Evolutionary conservation across 2,888 invertebrate species (phyloP), one percentile per base, ranked within the genome.

Genomic region (Eledone cirrhosa): DNA sequence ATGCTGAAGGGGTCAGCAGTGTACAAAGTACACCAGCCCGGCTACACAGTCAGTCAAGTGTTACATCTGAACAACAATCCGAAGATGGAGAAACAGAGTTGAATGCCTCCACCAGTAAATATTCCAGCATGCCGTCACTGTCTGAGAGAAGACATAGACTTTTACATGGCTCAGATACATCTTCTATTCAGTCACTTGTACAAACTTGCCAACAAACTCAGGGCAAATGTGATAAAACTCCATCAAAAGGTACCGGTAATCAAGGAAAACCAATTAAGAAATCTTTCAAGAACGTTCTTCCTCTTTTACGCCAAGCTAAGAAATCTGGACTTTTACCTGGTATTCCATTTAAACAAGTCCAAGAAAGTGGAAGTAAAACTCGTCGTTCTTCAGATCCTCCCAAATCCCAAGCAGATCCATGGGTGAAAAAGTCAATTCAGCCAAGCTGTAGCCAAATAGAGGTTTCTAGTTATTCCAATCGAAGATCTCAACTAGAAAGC

Each of bases 341-440:
- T 72, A 72, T 72, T 72, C 31, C 72, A 22, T 72, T 72, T 31
- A 72, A 72, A 72, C 41, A 72, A 41, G 31, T 41, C 14, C 33
- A 72, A 13, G 72, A 41, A n/a, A 41, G 31, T 13, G 72, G 41
- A 33, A 13, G n/a, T 41, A 72, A 72, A 14, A 72, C 72, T 33
- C 72, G 72, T 22, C 72, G 72, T 8, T 72, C 72, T 13, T 72
- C 79, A 33, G 85, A 86, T 80, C 41, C 85, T 13, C 82, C 85
- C 24, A 83, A 84, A 77, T 78, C 83, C 8, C 77, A 81, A 48
- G 87, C 86, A 74, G 85, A 87, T 81, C 86, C 87, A 1, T 87
- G 86, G 87, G 82, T 86, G 59, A 80, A 65, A 53, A 79, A 82
- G 22, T 63, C 80, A 11, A 81, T 74, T 13, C 81, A 84, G 72